phyloP scores from a whole-genome alignment of 2,113 vertebrate species.

The Mustelus asterias region DNA sequence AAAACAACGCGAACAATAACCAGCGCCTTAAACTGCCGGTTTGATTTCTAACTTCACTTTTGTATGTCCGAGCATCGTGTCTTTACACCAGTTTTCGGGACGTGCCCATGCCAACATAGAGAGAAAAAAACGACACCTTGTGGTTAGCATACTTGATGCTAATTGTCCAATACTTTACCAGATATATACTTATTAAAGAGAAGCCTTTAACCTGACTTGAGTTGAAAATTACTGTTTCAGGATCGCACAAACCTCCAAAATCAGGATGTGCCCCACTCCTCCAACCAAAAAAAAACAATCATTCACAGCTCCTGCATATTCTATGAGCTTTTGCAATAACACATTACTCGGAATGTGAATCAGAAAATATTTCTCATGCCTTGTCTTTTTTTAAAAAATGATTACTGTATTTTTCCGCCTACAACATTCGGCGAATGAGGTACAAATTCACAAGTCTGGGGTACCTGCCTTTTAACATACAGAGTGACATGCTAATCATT shows the following conservation, averaged over 20 bases:
- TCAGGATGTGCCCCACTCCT: background rate
- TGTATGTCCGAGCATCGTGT: background rate
- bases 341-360: slow-evolving; percentile 31
- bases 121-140: background rate
- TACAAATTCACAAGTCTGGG: slow-evolving; percentile 17
- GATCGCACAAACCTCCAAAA: slow-evolving; percentile 8
- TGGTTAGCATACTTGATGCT: background rate
- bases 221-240: slow-evolving; percentile 24
- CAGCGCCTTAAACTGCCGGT: slow-evolving; percentile 9
- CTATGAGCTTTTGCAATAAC: slow-evolving; percentile 9
- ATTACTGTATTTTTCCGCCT: slow-evolving; percentile 13
- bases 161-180: slow-evolving; percentile 32
- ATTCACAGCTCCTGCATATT: slow-evolving; percentile 28
- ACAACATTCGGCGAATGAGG: slow-evolving; percentile 19
- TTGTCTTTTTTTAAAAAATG: background rate
- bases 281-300: background rate
- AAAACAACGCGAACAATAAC: slow-evolving; percentile 15
- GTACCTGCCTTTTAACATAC: background rate
- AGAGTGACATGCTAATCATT: slow-evolving; percentile 23
- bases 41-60: background rate
- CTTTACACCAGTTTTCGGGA: background rate
- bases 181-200: slow-evolving; percentile 31
- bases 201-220: slow-evolving; percentile 29
- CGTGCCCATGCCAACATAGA: background rate
- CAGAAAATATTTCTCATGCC: slow-evolving; percentile 6